Base-by-base conservation (phyloP, 2,113 vertebrate species). In the Ornithorhynchus anatinus region DNA sequence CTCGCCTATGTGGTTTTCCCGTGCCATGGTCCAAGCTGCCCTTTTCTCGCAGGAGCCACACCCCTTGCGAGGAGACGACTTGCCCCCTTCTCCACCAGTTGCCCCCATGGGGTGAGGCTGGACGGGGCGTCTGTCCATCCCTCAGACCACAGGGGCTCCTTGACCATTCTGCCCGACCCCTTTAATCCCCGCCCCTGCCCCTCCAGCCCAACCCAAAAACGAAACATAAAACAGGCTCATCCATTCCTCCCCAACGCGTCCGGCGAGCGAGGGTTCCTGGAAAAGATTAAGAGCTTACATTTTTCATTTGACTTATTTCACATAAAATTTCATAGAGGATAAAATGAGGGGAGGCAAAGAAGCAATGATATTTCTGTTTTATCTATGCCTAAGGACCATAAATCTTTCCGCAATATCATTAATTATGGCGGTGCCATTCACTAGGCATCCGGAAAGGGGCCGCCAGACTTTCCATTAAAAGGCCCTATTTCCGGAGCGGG, bases 271-370 rank as follows among this genome's bases (percentile, higher is more conserved):
- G 77, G 80, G 80, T 85, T 86, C 79, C 64, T 83, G 85, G 79
- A 87, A 84, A 87, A 89, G 87, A 89, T 91, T 88, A 91, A 91
- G 86, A 89, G 84, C 80, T 90, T 89, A 89, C 83, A 89, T 89
- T 88, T 93, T 90, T 91, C 85, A 87, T 81, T 89, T 83, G 79
- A 86, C 88, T 92, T 90, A 87, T 81, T 90, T 87, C 84, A 82
- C 76, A 91, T 92, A 92, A 92, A 91, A 89, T 90, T 90, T 92
- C 86, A 88, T 81, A 86, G 79, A 84, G 83, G 78, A 86, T 84
- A 90, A 89, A 91, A 92, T 81, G 79, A 89, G 77, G 61, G 83
- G 78, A 88, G 81, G 79, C 70, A 62, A 71, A 87, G 78, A 91
- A 88, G 87, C 79, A 85, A 75, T 78, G 82, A 89, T 87, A 77